Percentiles rank a stretch among this genome's conserved stretches.
Evolutionary conservation across 2,888 invertebrate genomes (phyloP).

Genomic region (Acanthosepion pharaonis): DNA sequence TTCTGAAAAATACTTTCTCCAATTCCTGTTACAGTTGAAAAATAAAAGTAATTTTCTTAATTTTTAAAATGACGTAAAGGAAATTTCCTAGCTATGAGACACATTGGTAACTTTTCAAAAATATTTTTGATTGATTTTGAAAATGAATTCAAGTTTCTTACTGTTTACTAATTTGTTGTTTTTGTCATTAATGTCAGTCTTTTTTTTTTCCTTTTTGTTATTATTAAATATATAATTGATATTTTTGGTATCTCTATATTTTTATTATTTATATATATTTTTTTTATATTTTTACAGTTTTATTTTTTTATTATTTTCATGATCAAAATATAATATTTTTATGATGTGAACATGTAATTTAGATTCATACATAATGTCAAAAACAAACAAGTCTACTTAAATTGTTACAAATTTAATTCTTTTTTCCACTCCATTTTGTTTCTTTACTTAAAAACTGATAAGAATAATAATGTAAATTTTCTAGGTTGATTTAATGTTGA

Average conservation of each 20-base stretch:
- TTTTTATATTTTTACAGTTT: background rate
- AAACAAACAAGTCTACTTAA: background rate
- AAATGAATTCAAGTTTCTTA: slow-evolving; percentile 16
- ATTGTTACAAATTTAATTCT: background rate
- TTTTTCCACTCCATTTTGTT: background rate
- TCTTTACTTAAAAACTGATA: background rate
- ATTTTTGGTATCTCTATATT: background rate
- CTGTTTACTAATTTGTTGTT: background rate
- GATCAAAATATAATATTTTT: background rate
- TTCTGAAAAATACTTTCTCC: background rate
- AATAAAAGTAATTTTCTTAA: background rate
- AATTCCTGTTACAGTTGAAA: background rate
- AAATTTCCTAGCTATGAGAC: background rate
- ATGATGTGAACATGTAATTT: background rate
- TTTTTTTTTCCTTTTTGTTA: background rate
- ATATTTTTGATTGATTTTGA: background rate
- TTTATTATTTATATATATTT: background rate
- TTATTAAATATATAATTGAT: background rate
- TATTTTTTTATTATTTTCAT: background rate
- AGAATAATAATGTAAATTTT: background rate
- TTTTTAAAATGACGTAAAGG: background rate
- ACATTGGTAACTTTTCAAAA: background rate
- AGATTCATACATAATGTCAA: background rate
- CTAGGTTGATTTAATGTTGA: background rate
- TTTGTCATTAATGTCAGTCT: background rate